Evolutionary conservation across 2,797 vertebrate genomes (phyloP).

Genomic region (Prunella strophiata): DNA sequence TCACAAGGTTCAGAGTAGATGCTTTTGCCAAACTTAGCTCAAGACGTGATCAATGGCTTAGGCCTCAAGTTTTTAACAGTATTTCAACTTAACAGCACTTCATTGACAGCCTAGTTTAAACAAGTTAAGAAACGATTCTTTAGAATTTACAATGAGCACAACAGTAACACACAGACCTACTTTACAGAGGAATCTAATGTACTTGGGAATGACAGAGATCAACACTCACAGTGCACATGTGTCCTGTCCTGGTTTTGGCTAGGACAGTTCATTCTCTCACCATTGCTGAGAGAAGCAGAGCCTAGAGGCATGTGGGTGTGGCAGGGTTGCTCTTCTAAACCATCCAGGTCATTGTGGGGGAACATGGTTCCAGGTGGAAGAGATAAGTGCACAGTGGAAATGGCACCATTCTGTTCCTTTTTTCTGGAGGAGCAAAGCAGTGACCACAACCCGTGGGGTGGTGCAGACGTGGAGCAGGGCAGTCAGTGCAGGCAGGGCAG

Average conservation of each 20-base stretch:
- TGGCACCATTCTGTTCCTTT: neutral
- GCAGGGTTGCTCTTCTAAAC: neutral
- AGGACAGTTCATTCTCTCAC: neutral
- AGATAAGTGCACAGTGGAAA: accelerated
- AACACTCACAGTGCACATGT: neutral
- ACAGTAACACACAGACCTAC: neutral
- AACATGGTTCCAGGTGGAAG: neutral
- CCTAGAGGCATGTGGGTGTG: accelerated
- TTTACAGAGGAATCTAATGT: accelerated
- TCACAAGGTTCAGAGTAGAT: neutral
- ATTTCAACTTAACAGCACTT: neutral
- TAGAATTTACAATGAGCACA: neutral
- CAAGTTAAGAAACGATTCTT: neutral
- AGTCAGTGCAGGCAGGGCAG: neutral
- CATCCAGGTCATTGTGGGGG: accelerated
- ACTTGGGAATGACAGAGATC: neutral
- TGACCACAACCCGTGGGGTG: neutral
- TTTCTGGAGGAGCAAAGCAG: neutral
- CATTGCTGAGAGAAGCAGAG: neutral
- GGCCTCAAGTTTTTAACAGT: neutral
- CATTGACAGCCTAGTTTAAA: neutral
- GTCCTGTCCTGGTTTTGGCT: neutral
- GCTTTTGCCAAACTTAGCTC: neutral
- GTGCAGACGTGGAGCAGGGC: accelerated
- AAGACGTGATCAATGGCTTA: neutral